Percentiles rank a stretch among this genome's conserved stretches.
phyloP scores from a whole-genome alignment of 2,113 vertebrate genomes.

The Rhinogobius similis region DNA sequence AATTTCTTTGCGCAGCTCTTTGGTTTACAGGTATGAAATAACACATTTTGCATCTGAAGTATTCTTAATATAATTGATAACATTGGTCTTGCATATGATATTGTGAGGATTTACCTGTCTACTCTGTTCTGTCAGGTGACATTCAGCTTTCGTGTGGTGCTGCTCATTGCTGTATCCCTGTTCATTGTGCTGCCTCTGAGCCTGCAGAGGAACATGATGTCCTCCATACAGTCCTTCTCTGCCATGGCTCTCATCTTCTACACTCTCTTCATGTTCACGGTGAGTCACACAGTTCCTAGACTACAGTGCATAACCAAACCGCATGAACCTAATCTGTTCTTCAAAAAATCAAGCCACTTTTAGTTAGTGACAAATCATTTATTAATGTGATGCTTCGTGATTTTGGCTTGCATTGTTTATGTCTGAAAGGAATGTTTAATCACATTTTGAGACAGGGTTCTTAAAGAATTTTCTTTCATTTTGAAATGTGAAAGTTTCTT shows the following conservation, averaged over 20 bases:
- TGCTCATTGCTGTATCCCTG: constrained; percentile 88
- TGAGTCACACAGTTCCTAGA: constrained; percentile 70
- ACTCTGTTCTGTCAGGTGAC: constrained; percentile 82
- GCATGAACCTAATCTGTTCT: not conserved
- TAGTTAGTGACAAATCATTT: not conserved
- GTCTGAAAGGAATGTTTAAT: too few relatives aligned
- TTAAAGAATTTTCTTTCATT: too few relatives aligned
- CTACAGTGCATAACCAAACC: constrained; percentile 1
- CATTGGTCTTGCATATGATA: not conserved
- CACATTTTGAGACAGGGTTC: too few relatives aligned
- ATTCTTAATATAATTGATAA: not conserved
- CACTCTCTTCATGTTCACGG: constrained; percentile 95
- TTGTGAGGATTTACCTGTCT: not conserved
- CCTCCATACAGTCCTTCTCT: constrained; percentile 97
- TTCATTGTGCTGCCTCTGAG: constrained; percentile 94
- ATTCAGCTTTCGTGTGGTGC: constrained; percentile 81
- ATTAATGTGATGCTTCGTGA: not conserved
- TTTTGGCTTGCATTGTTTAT: too few relatives aligned
- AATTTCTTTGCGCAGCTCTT: constrained; percentile 92
- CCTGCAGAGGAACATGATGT: constrained; percentile 98
- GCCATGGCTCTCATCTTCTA: constrained; percentile 98
- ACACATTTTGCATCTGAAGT: not conserved
- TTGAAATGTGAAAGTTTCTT: too few relatives aligned
- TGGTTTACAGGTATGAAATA: constrained; percentile 84
- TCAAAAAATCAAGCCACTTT: not conserved